phyloP scores from a whole-genome alignment of 2,797 vertebrate species.

The Siniperca undulata region DNA sequence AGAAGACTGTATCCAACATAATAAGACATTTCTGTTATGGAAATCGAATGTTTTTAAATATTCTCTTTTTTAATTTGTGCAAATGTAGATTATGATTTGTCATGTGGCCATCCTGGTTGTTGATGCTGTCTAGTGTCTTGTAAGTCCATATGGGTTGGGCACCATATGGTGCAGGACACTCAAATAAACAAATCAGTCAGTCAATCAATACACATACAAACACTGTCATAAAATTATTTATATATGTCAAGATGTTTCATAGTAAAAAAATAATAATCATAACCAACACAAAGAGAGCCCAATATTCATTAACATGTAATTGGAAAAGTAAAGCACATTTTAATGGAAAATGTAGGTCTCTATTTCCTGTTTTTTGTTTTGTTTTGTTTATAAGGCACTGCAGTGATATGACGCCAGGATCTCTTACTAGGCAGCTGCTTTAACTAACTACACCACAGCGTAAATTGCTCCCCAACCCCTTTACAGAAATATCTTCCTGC shows the following conservation, averaged over 20 bases:
- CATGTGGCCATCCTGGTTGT: too few relatives aligned
- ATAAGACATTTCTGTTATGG: too few relatives aligned
- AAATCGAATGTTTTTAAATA: too few relatives aligned
- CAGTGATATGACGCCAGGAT: conserved; percentile 27
- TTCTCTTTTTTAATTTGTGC: too few relatives aligned
- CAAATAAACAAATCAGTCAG: too few relatives aligned
- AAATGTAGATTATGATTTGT: too few relatives aligned
- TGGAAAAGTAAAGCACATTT: not conserved
- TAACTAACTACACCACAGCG: conserved; percentile 42
- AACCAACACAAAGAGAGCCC: not conserved
- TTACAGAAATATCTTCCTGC: not conserved
- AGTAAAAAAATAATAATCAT: not conserved
- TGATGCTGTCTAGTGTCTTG: too few relatives aligned
- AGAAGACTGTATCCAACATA: too few relatives aligned
- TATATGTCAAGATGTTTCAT: not conserved
- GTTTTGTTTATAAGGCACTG: too few relatives aligned
- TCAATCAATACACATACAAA: not conserved
- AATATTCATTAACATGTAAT: not conserved
- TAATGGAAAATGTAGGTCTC: not conserved
- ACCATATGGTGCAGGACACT: too few relatives aligned
- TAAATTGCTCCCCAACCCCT: not conserved
- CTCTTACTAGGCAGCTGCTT: conserved; percentile 29
- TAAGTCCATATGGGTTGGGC: too few relatives aligned
- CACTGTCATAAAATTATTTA: not conserved
- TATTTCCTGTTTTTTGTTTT: not conserved